Evolutionary conservation across 2,888 invertebrate species (phyloP).

Genomic region (Melieria crassipennis): DNA sequence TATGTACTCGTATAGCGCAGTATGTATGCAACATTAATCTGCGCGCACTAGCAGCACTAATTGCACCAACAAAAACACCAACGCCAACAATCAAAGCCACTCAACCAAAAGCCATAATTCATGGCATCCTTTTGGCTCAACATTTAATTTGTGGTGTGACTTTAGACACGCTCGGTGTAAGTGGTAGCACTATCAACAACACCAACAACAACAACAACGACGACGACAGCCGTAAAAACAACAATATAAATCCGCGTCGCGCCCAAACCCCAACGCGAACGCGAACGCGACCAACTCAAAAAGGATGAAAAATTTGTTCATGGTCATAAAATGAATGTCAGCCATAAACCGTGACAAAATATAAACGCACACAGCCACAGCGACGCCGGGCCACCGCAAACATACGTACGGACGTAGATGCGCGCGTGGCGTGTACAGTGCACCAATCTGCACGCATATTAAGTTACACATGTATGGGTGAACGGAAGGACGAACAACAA

Average conservation of each 20-base stretch:
- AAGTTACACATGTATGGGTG: no score
- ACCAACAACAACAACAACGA: no score
- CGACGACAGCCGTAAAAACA: background rate
- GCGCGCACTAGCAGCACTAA: no score
- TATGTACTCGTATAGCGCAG: no score
- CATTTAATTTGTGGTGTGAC: conserved; percentile 13
- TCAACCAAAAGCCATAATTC: conserved; percentile 2
- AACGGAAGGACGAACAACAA: background rate
- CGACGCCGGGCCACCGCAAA: background rate
- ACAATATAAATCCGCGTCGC: conserved; percentile 6
- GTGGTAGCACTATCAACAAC: no score
- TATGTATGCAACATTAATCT: no score
- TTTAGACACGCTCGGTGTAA: conserved; percentile 1
- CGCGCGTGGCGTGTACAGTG: background rate
- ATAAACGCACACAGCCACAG: conserved; percentile 22
- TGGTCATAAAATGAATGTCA: conserved; percentile 57
- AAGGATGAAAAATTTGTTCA: conserved; percentile 7
- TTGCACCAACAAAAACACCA: background rate
- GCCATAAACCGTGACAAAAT: conserved; percentile 54
- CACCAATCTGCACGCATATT: no score
- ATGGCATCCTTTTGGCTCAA: background rate
- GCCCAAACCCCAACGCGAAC: background rate
- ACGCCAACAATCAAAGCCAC: background rate
- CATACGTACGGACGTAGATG: background rate
- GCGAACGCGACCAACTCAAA: background rate